Percentiles rank a stretch among this genome's conserved stretches.
phyloP scores from a whole-genome alignment of 2,888 invertebrate species.

The Syrphus vitripennis region DNA sequence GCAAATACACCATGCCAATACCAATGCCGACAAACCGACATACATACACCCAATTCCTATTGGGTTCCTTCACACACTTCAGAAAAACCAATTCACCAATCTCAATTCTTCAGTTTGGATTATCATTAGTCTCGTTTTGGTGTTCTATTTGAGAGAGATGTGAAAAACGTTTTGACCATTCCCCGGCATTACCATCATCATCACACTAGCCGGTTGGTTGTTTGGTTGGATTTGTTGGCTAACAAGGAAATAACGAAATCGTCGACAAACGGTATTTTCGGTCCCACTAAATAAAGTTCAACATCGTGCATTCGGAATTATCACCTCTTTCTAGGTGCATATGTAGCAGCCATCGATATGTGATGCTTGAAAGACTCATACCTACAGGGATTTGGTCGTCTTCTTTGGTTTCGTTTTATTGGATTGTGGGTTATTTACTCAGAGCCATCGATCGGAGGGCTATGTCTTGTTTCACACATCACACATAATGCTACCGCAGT shows the following conservation, averaged over 20 bases:
- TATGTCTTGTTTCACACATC: neutral
- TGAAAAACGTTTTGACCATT: conserved; percentile 19
- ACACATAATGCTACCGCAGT: neutral
- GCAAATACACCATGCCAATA: conserved; percentile 16
- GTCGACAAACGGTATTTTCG: conserved; percentile 47
- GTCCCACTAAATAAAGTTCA: conserved; percentile 68
- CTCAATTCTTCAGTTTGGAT: conserved; percentile 31
- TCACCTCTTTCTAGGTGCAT: conserved; percentile 28
- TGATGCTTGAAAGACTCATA: neutral
- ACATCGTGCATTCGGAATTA: conserved; percentile 65
- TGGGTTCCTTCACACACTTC: conserved; percentile 9
- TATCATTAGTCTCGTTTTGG: conserved; percentile 44
- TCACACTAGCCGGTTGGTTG: neutral
- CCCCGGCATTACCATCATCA: neutral
- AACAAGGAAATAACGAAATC: conserved; percentile 60
- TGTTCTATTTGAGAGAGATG: neutral
- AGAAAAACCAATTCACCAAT: conserved; percentile 9
- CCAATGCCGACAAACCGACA: neutral
- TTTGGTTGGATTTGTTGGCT: conserved; percentile 14
- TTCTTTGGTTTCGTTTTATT: conserved; percentile 14
- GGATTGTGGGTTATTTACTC: conserved; percentile 33
- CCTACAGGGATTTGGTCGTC: neutral
- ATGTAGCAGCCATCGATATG: neutral
- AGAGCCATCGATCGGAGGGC: neutral
- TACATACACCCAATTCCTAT: neutral